Conservation (phyloP, 2,888 invertebrate genomes). For the Euproctis similis region DNA sequence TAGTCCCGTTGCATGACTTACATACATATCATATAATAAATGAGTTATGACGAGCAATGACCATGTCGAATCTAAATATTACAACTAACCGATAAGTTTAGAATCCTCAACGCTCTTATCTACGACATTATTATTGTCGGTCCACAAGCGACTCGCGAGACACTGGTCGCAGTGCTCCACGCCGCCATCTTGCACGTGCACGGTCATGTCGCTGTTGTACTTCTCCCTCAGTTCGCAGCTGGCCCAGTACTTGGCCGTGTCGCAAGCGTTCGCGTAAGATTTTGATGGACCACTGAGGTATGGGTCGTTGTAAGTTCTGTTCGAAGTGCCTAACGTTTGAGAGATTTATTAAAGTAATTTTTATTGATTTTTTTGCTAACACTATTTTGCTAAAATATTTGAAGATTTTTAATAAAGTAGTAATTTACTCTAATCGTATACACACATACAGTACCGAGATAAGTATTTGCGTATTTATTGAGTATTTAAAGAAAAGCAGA, state of each 20-base stretch:
- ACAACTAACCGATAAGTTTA: constrained; percentile 27
- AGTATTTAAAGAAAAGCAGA: too few species aligned
- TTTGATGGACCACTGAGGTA: constrained; percentile 14
- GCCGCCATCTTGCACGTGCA: constrained; percentile 21
- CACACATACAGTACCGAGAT: too few species aligned
- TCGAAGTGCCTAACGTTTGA: constrained; percentile 3
- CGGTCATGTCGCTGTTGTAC: constrained; percentile 10
- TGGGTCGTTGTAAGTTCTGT: constrained; percentile 13
- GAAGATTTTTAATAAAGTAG: too few species aligned
- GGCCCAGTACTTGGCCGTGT: constrained; percentile 21
- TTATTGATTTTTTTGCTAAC: too few species aligned
- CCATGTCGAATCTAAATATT: too few species aligned
- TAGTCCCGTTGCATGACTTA: too few species aligned
- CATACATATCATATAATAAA: too few species aligned
- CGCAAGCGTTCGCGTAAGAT: constrained; percentile 19
- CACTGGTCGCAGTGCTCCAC: constrained; percentile 35
- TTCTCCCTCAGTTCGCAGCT: constrained; percentile 14
- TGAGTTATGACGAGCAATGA: too few species aligned
- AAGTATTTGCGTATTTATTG: too few species aligned
- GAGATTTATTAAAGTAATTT: too few species aligned
- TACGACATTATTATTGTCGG: constrained; percentile 19
- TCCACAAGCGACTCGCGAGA: constrained; percentile 38
- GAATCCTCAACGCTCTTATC: constrained; percentile 22
- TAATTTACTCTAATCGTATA: too few species aligned
- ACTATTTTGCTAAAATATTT: too few species aligned